Conservation (phyloP, 2,888 invertebrate genomes). For the Sylvicola cinctus region DNA sequence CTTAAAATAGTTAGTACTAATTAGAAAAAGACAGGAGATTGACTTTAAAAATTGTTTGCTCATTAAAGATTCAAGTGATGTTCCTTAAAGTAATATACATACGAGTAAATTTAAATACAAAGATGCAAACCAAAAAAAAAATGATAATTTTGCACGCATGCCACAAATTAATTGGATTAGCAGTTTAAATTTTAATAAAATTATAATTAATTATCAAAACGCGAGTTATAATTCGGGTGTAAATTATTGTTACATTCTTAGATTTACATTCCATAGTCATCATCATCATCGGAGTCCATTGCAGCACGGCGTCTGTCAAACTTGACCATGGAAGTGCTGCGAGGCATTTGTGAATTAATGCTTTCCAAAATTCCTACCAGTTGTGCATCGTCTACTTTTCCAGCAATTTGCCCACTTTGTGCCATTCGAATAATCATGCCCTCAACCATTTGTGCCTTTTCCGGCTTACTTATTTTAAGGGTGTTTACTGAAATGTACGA, state of each 20-base stretch:
- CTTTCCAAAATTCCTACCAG: constrained; percentile 68
- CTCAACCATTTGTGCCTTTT: constrained; percentile 89
- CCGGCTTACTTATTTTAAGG: constrained; percentile 82
- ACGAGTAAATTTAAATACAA: no score
- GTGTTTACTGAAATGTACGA: constrained; percentile 54
- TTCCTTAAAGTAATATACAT: no score
- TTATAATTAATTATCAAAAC: no score
- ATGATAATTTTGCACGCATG: no score
- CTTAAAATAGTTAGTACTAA: no score
- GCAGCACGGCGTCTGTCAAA: constrained; percentile 79
- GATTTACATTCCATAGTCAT: constrained; percentile 10
- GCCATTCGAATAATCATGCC: constrained; percentile 89
- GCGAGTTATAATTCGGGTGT: no score
- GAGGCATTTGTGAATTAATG: constrained; percentile 67
- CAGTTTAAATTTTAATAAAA: no score
- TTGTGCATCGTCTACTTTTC: constrained; percentile 67
- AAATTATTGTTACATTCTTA: background rate
- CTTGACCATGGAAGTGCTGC: constrained; percentile 60
- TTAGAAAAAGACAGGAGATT: no score
- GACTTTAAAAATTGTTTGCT: no score
- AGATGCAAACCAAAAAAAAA: no score
- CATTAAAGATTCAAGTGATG: no score
- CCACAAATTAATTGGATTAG: no score
- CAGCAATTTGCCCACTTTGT: constrained; percentile 67
- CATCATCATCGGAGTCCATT: constrained; percentile 68